Percentiles rank a stretch among this genome's conserved stretches.
These are phyloP conservation scores for Platycnemis pennipes DNA, from an alignment of 2,888 invertebrate genomes.

Conservation along the genomic window DNA sequence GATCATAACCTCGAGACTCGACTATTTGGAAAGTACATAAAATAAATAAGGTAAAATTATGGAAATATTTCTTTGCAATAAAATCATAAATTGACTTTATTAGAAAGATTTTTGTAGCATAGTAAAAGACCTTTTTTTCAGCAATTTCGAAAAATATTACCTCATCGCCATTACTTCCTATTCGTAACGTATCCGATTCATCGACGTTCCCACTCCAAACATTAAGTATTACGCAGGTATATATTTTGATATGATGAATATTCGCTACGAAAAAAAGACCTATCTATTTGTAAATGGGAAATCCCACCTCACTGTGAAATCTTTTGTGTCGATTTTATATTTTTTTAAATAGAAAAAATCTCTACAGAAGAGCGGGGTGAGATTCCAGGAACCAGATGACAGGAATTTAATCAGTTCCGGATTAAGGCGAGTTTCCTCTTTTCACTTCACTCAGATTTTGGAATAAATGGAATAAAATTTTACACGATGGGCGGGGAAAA, in stretches of 20 bases:
- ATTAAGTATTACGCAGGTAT: background rate
- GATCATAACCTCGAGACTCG: no score
- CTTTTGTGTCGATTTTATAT: slow-evolving; percentile 25
- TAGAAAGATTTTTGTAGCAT: no score
- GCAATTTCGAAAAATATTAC: no score
- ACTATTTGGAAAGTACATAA: no score
- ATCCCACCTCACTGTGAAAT: background rate
- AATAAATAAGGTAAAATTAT: no score
- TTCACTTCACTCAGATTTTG: background rate
- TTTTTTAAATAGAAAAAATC: slow-evolving; percentile 3
- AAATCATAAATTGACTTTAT: no score
- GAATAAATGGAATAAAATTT: slow-evolving; percentile 37
- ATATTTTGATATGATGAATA: background rate
- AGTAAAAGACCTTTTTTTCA: no score
- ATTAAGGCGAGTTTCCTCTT: slow-evolving; percentile 37
- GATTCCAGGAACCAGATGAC: slow-evolving; percentile 53
- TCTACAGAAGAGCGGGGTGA: background rate
- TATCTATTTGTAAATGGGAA: background rate
- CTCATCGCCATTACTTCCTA: no score
- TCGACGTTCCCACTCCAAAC: no score
- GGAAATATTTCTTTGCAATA: no score
- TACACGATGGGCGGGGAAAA: background rate
- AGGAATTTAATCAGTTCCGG: slow-evolving; percentile 65
- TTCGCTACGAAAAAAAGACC: background rate
- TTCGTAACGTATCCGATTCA: no score